Base-by-base conservation (phyloP, 2,797 vertebrate species). In the Borostomias antarcticus region DNA sequence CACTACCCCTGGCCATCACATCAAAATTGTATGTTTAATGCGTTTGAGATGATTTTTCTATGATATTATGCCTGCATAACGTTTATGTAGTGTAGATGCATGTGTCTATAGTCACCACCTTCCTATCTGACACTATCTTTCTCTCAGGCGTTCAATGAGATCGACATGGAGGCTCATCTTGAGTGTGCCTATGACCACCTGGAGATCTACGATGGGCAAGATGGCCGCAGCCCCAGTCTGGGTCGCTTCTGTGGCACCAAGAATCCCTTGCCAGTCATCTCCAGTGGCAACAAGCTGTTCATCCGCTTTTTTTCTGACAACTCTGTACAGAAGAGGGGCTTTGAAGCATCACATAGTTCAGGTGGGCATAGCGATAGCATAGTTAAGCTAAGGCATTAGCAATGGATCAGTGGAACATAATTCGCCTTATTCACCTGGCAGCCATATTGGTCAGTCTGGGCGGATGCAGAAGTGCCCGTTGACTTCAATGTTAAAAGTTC, bases 171-270 rank as follows among this genome's bases (percentile, higher is more conserved):
- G 89, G 90, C 94, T 6, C 96, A 99, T 79, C 90, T 95, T 26
- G 96, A 98, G 83, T 99, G 97, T 0, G 88, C 94, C 2, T 99
- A 99, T 0, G 97, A 99, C 82, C 96, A 98, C 81, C 78, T 99
- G 69, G 96, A 98, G 86, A 82, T 96, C 53, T 96, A 93, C 0
- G 94, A 98, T 0, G 97, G 97, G 0, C 88, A 69, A 1, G 95
- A 98, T 0, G 66, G 78, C 33, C 94, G 91, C 40, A 93, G 94
- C 0, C 85, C 93, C 0, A 87, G 78, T 0, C 86, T 99, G 0
- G 95, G 94, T 0, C 93, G 93, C 21, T 95, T 95, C 85, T 98
- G 97, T 0, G 96, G 97, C 28, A 89, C 92, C 83, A 97, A 95
- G 70, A 93, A 95, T 59, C 97, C 97, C 0, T 88, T 95, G 4